Evolutionary conservation across 2,113 vertebrate genomes (phyloP), one percentile per base, ranked within the genome.

Genomic region (Poeciliopsis prolifica): DNA sequence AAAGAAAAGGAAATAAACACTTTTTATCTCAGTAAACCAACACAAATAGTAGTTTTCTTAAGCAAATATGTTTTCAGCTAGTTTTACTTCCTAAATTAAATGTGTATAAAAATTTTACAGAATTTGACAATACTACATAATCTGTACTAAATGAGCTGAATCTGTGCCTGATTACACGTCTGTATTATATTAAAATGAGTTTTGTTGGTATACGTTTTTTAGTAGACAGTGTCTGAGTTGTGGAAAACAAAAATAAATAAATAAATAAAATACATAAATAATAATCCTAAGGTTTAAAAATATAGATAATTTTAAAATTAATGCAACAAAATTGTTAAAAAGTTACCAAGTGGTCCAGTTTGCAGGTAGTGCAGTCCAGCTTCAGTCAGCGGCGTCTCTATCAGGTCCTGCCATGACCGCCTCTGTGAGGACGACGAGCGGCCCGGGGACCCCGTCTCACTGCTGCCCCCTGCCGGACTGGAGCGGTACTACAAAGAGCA

Each of bases 341-440:
- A 0, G 1, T 71, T 88, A 92, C 92, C 92, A 24, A 93, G 69
- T 0, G 92, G 92, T 83, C 92, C 95, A 24, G 98, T 99, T 91
- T 99, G 98, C 87, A 99, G 94, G 90, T 97, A 99, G 91, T 99
- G 97, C 74, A 99, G 95, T 87, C 97, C 98, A 0, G 97, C 96
- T 86, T 97, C 98, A 0, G 98, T 99, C 86, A 99, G 92, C 0
- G 98, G 98, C 0, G 97, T 99, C 93, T 99, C 98, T 9, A 99
- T 99, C 90, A 99, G 95, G 95, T 99, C 98, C 95, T 99, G 98
- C 98, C 98, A 99, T 37, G 98, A 99, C 31, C 98, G 96, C 75
- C 98, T 94, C 91, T 99, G 97, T 78, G 97, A 98, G 0, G 97
- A 96, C 0, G 97, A 97, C 78, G 98, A 98, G 35, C 97, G 96